Evolutionary conservation across 1,140 invertebrate species (phyloP).

Genomic region (Plutomurus gul): DNA sequence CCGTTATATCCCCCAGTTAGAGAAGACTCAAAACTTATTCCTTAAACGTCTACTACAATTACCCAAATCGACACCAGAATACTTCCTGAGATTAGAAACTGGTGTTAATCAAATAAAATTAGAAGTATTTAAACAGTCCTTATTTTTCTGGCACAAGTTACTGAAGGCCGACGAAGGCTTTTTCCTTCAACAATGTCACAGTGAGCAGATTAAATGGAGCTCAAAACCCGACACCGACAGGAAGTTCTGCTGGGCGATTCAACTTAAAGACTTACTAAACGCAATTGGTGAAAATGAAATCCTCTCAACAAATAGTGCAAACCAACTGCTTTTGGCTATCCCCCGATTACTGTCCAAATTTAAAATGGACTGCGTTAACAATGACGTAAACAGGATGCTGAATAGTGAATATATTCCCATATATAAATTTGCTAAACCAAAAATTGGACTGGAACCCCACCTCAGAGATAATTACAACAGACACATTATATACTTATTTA

Average conservation of each 20-base stretch:
- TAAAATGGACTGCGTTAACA: background rate
- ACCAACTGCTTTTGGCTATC: background rate
- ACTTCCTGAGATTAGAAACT: background rate
- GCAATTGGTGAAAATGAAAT: background rate
- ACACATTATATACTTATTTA: background rate
- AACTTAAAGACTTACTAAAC: background rate
- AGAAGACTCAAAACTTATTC: background rate
- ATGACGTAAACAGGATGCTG: background rate
- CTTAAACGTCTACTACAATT: background rate
- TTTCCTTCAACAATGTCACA: background rate
- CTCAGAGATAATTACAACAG: background rate
- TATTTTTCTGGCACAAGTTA: background rate
- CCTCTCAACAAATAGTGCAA: background rate
- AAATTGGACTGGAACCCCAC: background rate
- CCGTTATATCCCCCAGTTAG: background rate
- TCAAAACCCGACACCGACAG: background rate
- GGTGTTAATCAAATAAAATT: background rate
- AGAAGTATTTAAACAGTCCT: background rate
- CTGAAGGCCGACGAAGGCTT: background rate
- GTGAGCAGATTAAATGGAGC: background rate
- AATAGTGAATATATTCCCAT: background rate
- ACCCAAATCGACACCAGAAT: background rate
- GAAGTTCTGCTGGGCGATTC: background rate
- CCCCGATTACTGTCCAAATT: background rate
- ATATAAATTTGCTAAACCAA: background rate